Evolutionary conservation across 2,797 vertebrate genomes (phyloP), one percentile per base, ranked within the genome.

Genomic region (Luscinia luscinia): DNA sequence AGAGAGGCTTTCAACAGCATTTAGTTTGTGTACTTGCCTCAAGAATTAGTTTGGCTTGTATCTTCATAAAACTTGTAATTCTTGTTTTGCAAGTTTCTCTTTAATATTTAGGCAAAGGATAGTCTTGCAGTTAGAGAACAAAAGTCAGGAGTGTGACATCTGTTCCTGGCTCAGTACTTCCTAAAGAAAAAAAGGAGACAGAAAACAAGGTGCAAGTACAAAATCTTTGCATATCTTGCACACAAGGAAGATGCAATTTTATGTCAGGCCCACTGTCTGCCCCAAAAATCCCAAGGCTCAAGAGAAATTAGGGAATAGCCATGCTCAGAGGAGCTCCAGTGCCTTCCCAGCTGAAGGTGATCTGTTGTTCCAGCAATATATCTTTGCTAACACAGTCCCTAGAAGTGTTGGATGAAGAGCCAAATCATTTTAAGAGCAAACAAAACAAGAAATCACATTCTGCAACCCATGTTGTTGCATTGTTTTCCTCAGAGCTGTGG

Each of bases 51-150:
- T 90, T 92, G 84, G 30, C 81, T 64, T 23, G 27, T 62, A 58
- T 61, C 62, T 72, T 58, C 69, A 27, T 34, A 41, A 75, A 87
- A 46, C 83, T 93, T 62, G 82, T 62, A 78, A n/a, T 89, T 96
- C 94, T 75, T 52, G 92, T 95, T 96, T 84, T 85, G 63, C 92
- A 41, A 36, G 82, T 86, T 95, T 82, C 61, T 64, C 81, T 68
- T n/a, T 75, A 79, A 83, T 78, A 81, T 32, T 91, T 69, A 59
- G 69, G 82, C 51, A 28, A 52, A 89, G 94, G 78, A 75, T 58
- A 72, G 28, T 69, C 87, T 77, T 73, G 68, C 79, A 91, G 69
- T 49, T 78, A 16, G 43, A 68, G 61, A 76, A 51, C 81, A 87
- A 49, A 92, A 87, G 64, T 22, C 30, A 80, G 75, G 93, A 84